Evolutionary conservation across 2,888 invertebrate species (phyloP).

Genomic region (Aspidiotus destructor): DNA sequence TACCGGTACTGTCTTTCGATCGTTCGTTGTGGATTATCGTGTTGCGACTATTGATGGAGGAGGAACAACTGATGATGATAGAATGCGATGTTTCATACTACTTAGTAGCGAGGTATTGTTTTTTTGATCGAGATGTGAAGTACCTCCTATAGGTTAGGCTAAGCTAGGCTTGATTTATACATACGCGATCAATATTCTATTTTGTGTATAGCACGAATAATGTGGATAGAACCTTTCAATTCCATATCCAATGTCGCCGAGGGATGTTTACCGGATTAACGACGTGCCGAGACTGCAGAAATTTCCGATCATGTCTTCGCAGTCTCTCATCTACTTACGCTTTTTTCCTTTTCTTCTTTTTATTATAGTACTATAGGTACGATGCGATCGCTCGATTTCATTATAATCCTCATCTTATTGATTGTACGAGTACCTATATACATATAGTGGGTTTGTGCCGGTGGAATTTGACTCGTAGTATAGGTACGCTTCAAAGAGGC

Average conservation of each 20-base stretch:
- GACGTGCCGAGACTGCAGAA: slow-evolving; percentile 15
- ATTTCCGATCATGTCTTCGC: slow-evolving; percentile 2
- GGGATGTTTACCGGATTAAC: slow-evolving; percentile 18
- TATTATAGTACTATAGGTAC: background rate
- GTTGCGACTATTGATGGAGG: no score
- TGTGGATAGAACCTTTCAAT: background rate
- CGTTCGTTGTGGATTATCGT: no score
- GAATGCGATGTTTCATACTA: no score
- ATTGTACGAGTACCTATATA: background rate
- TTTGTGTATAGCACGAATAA: no score
- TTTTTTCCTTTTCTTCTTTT: slow-evolving; percentile 3
- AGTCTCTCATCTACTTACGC: background rate
- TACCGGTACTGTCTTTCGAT: no score
- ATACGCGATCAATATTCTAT: no score
- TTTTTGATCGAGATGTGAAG: background rate
- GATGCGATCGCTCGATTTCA: background rate
- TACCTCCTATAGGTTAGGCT: background rate
- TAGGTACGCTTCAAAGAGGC: background rate
- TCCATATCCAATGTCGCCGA: slow-evolving; percentile 14
- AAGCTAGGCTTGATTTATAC: background rate
- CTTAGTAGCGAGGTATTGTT: background rate
- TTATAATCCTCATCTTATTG: slow-evolving; percentile 4
- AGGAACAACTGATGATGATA: no score
- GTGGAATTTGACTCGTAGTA: slow-evolving; percentile 8
- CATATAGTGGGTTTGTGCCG: slow-evolving; percentile 1